Evolutionary conservation across 2,888 invertebrate species (phyloP).

Genomic region (Polylopha cassiicola): DNA sequence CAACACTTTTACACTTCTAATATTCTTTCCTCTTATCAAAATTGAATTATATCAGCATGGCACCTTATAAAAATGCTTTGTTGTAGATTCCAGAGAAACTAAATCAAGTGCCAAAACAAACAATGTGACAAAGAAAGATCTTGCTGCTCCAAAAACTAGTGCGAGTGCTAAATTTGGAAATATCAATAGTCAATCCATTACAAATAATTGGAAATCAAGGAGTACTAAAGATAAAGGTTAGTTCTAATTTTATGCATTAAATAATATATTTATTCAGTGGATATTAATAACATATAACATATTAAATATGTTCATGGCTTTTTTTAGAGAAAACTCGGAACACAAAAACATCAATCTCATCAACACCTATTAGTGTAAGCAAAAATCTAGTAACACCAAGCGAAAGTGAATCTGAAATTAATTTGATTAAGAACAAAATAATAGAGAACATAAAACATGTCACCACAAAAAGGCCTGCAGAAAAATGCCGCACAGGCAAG

Average conservation of each 20-base stretch:
- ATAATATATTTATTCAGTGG: neutral
- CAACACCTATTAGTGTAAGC: constrained; percentile 39
- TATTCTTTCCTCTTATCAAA: neutral
- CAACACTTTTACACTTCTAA: neutral
- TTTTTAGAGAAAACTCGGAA: constrained; percentile 39
- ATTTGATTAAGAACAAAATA: constrained; percentile 36
- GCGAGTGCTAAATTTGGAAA: constrained; percentile 34
- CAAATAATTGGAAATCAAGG: constrained; percentile 34
- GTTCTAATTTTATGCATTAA: neutral
- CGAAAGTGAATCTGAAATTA: constrained; percentile 42
- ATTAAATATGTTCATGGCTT: constrained; percentile 8
- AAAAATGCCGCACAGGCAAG: constrained; percentile 32
- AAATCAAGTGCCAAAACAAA: constrained; percentile 43
- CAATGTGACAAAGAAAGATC: constrained; percentile 34
- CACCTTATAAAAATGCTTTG: neutral
- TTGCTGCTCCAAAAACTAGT: constrained; percentile 31
- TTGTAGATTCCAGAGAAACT: constrained; percentile 46
- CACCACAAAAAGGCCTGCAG: constrained; percentile 29
- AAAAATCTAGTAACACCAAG: constrained; percentile 39
- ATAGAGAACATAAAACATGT: constrained; percentile 32
- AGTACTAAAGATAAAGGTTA: constrained; percentile 40
- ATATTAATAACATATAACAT: neutral
- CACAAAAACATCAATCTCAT: constrained; percentile 32
- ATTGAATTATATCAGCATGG: neutral
- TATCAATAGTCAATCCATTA: constrained; percentile 24